Evolutionary conservation across 2,113 vertebrate genomes (phyloP).

Genomic region (Fregetta grallaria): DNA sequence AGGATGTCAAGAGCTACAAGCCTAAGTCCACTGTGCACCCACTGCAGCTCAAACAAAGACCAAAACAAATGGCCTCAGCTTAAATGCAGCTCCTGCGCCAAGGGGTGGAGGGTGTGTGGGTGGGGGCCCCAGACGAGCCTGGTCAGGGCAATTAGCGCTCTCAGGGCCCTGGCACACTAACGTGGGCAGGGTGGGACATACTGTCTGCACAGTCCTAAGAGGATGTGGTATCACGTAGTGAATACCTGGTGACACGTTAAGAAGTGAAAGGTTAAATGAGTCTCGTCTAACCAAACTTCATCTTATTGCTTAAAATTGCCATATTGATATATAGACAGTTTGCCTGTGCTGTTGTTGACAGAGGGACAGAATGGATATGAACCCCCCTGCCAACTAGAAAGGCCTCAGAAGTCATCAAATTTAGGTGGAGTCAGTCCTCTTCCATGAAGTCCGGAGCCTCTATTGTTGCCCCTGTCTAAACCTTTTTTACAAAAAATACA

Average conservation of each 20-base stretch:
- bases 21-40: too few relatives aligned
- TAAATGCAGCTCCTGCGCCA: background rate
- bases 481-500: background rate
- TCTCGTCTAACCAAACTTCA: accelerated
- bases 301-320: background rate
- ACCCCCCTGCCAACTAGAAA: background rate
- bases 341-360: background rate
- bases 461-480: background rate
- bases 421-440: accelerated
- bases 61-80: accelerated
- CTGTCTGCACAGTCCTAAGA: background rate
- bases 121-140: background rate
- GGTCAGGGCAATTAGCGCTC: background rate
- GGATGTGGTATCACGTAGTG: background rate
- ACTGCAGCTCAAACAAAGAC: background rate
- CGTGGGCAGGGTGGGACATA: background rate
- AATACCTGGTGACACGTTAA: accelerated
- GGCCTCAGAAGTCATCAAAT: background rate
- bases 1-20: background rate
- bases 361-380: accelerated
- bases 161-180: background rate
- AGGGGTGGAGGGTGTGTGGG: background rate
- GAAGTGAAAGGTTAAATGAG: too few relatives aligned
- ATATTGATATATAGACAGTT: accelerated
- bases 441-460: background rate